These are phyloP conservation scores for Lithobates sylvaticus DNA, from an alignment of 2,797 vertebrate genomes.

Conservation along the genomic window DNA sequence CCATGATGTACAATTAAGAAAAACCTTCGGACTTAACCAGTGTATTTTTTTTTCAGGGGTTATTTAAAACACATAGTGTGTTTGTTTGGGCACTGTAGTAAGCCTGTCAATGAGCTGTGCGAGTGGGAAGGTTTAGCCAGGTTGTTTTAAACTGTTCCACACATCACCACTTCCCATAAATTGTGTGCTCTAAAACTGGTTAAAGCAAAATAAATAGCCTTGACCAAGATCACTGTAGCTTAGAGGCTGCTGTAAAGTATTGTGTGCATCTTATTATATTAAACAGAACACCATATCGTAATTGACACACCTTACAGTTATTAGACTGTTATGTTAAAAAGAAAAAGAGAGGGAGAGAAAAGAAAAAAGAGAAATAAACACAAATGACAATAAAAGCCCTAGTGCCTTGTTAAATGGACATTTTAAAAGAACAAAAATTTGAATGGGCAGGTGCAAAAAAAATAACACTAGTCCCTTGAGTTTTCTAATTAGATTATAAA, in stretches of 20 bases:
- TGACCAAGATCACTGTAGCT: too few relatives aligned
- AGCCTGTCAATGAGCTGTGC: too few relatives aligned
- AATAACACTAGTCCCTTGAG: slow-evolving; percentile 45
- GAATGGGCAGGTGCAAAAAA: slow-evolving; percentile 54
- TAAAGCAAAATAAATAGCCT: too few relatives aligned
- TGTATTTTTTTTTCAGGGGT: too few relatives aligned
- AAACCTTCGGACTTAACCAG: too few relatives aligned
- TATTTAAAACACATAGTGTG: too few relatives aligned
- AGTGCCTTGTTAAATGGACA: slow-evolving; percentile 42
- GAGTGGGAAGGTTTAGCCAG: too few relatives aligned
- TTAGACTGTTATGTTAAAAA: background rate
- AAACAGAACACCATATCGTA: background rate
- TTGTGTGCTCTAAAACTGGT: too few relatives aligned
- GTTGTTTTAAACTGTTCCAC: too few relatives aligned
- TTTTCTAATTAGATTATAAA: slow-evolving; percentile 60
- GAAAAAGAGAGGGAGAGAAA: background rate
- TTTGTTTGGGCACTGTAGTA: too few relatives aligned
- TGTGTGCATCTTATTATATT: background rate
- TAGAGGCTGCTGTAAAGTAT: background rate
- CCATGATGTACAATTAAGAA: too few relatives aligned
- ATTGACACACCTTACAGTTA: background rate
- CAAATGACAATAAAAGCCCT: slow-evolving; percentile 20
- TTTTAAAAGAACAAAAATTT: slow-evolving; percentile 32
- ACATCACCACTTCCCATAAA: too few relatives aligned
- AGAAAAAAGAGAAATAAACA: slow-evolving; percentile 5